Percentiles rank a stretch among this genome's conserved stretches.
phyloP scores from a whole-genome alignment of 2,797 vertebrate species.

The Muscicapa comitata region DNA sequence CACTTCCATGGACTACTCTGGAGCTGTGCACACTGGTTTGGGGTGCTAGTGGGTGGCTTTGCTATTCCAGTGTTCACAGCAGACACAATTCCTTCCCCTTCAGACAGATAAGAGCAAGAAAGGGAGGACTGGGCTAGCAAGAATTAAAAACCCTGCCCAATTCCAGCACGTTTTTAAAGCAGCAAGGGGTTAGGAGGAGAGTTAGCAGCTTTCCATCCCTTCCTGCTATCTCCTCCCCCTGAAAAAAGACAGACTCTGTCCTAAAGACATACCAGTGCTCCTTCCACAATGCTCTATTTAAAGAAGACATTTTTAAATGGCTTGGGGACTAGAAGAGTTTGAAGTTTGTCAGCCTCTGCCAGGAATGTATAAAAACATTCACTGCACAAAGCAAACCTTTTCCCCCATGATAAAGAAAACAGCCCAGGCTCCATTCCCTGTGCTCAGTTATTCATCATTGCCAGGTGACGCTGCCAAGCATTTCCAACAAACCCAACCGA shows the following conservation, averaged over 20 bases:
- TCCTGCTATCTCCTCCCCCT: not conserved
- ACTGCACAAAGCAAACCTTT: not conserved
- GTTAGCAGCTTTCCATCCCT: not conserved
- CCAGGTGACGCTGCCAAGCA: fast-evolving
- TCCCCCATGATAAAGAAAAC: not conserved
- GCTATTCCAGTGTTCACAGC: not conserved
- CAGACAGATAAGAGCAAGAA: not conserved
- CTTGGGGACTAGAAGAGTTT: not conserved
- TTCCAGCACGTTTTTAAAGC: not conserved
- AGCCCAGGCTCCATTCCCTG: not conserved
- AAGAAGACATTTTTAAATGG: not conserved
- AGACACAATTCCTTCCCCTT: not conserved
- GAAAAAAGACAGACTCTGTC: conserved; percentile 1
- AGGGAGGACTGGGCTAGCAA: not conserved
- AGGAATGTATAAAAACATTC: not conserved
- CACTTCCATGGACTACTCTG: not conserved
- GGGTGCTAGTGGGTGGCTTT: fast-evolving
- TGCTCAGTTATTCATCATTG: not conserved
- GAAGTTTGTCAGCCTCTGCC: not conserved
- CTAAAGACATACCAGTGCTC: not conserved
- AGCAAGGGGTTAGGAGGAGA: not conserved
- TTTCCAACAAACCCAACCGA: fast-evolving
- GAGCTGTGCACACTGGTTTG: not conserved
- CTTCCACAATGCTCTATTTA: not conserved
- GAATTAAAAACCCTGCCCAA: not conserved